These are phyloP conservation scores for Plotosus lineatus DNA, from an alignment of 2,113 vertebrate genomes.

Conservation along the genomic window DNA sequence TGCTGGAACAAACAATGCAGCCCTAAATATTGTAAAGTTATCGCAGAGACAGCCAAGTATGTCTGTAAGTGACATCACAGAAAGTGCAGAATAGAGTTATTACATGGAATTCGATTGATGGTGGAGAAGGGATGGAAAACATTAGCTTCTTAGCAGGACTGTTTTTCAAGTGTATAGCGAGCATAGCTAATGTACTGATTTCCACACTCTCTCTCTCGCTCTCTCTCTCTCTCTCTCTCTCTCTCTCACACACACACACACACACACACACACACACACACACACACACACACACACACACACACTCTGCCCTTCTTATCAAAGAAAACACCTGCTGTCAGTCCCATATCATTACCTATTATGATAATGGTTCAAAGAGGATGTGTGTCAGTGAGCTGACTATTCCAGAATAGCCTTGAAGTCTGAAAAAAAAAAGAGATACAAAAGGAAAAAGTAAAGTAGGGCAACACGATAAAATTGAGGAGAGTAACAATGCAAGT, in stretches of 20 bases:
- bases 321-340: conserved; percentile 49
- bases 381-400: conserved; percentile 3
- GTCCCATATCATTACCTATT: conserved; percentile 21
- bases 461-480: conserved; percentile 25
- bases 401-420: background rate
- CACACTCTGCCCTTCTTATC: conserved; percentile 43
- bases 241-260: conserved; percentile 15
- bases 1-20: conserved; percentile 8
- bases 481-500: conserved; percentile 31
- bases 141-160: background rate
- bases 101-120: background rate
- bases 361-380: conserved; percentile 17
- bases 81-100: background rate
- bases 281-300: background rate
- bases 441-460: conserved; percentile 31
- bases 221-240: background rate
- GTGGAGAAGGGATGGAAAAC: background rate
- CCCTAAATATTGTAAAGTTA: background rate
- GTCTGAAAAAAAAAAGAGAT: conserved; percentile 2
- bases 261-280: background rate
- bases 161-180: background rate
- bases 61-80: background rate
- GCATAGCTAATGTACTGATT: background rate
- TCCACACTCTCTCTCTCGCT: background rate
- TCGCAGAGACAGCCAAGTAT: background rate